Evolutionary conservation across 2,113 vertebrate genomes (phyloP), one percentile per base, ranked within the genome.

Genomic region (Strix aluco): DNA sequence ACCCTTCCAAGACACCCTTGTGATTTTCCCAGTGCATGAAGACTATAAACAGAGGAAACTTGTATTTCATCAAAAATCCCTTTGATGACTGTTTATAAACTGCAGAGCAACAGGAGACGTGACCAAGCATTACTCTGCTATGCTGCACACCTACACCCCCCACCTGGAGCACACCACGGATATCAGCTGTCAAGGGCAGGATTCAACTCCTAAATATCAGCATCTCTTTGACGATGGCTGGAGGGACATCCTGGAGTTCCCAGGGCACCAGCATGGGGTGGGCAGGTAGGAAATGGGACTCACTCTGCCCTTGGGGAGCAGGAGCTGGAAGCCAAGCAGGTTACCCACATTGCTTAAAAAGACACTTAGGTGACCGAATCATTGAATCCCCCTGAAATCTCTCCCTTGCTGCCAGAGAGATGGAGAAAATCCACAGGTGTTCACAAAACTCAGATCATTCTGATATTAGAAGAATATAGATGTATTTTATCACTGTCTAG

Each of bases 41-140:
- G 61, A 13, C 36, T 44, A 26, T 15, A 54, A 77, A 26, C 71
- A 92, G 18, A 58, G 14, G n/a, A 52, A 77, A 14, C 30, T 4
- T 8, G 29, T 14, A 15, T 51, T 71, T 29, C 69, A 69, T 26
- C 71, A n/a, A 1, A 88, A 52, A 27, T 10, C 72, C 81, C 85
- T 90, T 34, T 69, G 87, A 81, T 81, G 49, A n/a, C 15, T 13
- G 62, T 59, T 91, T 83, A 67, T 22, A 13, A 58, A 62, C 67
- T 3, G 3, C 0, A 38, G 9, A 96, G 69, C 46, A 72, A 23
- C 4, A 0, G 0, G 42, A 67, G 63, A 4, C 2, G 13, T 11
- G 59, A n/a, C 0, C 2, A 22, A 49, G 32, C 25, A 34, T 3
- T 5, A 12, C 12, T 6, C 6, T 17, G 63, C 10, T 29, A 11